Base-by-base conservation (phyloP, 2,888 invertebrate genomes). In the Brachypalpus laphriformis region DNA sequence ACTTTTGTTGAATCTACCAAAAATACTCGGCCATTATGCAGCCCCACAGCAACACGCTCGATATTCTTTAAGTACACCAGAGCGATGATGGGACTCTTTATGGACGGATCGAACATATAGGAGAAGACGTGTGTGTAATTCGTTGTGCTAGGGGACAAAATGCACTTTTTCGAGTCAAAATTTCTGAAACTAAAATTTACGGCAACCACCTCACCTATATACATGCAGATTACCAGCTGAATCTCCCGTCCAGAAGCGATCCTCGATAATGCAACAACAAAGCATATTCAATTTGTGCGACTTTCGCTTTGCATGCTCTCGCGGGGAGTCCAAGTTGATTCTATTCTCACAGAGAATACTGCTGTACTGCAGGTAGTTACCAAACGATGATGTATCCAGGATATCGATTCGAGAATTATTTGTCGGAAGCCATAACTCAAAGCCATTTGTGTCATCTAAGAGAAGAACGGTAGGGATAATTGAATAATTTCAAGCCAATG, bases 201-300 rank as follows among this genome's bases (percentile, higher is more conserved):
- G 25, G n/a, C 9, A 4, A 8, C 11, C 57, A 47, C 37, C 93
- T 93, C 88, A 94, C 95, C 95, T 94, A 90, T 96, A 98, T 0
- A 97, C 96, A 87, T 96, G 96, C 80, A 99, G 94, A 86, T 95
- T 94, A n/a, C 98, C 98, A 1, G 94, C 93, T 59, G 95, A 95
- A 92, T 98, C 98, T 0, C 98, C 98, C 87, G 98, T 94, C 98
- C 98, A 99, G 87, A 98, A 94, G 51, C 94, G 93, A 86, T 94
- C 93, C 54, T 95, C 96, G 1, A 97, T 95, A 11, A 95, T 94
- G 89, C 97, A 97, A 82, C 91, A 91, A 42, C 91, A 91, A 25
- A 90, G 86, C 90, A 91, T 91, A 82, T 91, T 91, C n/a, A 90
- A 87, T 86, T 90, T 90, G 34, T 89, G 88, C 34, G 87, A 56